Conservation (phyloP, 2,113 vertebrate species). For the Raja brachyura region DNA sequence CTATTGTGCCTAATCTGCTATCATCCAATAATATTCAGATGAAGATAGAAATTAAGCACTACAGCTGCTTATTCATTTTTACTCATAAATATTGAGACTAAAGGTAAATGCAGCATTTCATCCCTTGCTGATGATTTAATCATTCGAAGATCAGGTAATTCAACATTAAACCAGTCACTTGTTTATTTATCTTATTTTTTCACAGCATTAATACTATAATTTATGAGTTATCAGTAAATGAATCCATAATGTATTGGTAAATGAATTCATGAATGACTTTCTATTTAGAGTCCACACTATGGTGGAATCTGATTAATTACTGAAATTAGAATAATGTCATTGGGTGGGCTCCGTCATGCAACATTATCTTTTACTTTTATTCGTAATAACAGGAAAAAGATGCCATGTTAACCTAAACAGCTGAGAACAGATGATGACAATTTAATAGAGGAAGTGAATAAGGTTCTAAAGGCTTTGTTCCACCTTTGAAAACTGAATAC, state of each 20-base stretch:
- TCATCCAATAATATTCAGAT: background rate
- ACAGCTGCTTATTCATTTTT: background rate
- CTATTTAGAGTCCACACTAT: background rate
- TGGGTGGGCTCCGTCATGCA: constrained; percentile 12
- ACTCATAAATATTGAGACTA: background rate
- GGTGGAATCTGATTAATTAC: background rate
- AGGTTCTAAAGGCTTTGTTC: constrained; percentile 18
- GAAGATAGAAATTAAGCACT: background rate
- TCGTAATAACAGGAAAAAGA: constrained; percentile 27
- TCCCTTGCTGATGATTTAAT: background rate
- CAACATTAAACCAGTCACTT: background rate
- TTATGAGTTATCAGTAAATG: background rate
- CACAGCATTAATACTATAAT: background rate
- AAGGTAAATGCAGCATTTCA: background rate
- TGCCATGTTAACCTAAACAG: constrained; percentile 35
- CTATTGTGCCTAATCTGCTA: background rate
- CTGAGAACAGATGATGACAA: constrained; percentile 31
- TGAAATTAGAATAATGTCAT: constrained; percentile 11
- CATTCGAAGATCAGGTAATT: background rate
- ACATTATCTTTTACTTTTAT: constrained; percentile 24
- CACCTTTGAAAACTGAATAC: constrained; percentile 13
- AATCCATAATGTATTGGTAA: background rate
- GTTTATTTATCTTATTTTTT: background rate
- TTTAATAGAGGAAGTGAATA: constrained; percentile 35
- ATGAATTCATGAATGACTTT: background rate